phyloP scores from a whole-genome alignment of 2,797 vertebrate genomes.

The Falco cherrug region DNA sequence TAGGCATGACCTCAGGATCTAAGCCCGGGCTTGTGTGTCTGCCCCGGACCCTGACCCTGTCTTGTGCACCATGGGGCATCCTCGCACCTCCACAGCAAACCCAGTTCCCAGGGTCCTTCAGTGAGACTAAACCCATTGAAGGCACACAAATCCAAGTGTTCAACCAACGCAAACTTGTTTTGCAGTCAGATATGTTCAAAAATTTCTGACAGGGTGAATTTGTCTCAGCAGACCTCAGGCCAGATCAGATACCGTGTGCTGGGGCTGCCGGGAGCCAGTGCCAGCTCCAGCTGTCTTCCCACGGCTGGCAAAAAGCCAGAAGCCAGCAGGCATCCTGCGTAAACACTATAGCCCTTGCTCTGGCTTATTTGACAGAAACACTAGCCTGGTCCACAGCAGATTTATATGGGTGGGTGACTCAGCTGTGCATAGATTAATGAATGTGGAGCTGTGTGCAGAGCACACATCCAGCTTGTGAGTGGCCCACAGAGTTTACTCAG shows the following conservation, averaged over 20 bases:
- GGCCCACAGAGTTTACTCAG: not conserved
- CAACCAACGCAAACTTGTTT: not conserved
- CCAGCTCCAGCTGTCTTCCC: not conserved
- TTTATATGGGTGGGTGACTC: not conserved
- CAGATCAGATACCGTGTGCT: not conserved
- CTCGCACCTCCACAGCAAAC: accelerated
- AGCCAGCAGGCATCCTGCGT: not conserved
- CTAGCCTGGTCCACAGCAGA: not conserved
- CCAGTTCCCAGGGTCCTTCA: not conserved
- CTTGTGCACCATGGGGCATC: not conserved
- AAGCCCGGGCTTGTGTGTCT: not conserved
- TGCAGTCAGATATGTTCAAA: accelerated
- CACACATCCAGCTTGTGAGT: not conserved
- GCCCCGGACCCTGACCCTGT: accelerated
- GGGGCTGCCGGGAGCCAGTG: not conserved
- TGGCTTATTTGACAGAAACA: not conserved
- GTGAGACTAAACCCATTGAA: not conserved
- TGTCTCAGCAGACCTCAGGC: not conserved
- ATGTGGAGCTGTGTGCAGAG: not conserved
- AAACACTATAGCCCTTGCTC: not conserved
- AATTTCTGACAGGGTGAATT: not conserved
- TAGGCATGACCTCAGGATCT: not conserved
- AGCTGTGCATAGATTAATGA: not conserved
- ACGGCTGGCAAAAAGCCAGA: not conserved
- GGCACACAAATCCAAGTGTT: not conserved